Evolutionary conservation across 2,888 invertebrate genomes (phyloP).

Genomic region (Catotricha subobsoleta): DNA sequence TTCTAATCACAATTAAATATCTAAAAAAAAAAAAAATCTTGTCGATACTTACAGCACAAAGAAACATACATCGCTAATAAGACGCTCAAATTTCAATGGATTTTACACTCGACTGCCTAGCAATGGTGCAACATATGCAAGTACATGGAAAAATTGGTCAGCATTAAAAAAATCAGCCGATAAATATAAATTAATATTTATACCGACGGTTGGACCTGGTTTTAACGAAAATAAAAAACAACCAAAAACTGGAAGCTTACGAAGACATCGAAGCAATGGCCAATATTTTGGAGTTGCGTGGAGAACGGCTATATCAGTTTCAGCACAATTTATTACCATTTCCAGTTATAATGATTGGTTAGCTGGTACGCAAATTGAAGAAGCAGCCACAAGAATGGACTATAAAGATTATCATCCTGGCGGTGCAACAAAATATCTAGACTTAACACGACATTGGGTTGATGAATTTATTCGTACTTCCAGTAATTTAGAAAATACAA

Average conservation of each 20-base stretch:
- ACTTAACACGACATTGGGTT: conserved; percentile 42
- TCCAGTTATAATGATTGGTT: conserved; percentile 62
- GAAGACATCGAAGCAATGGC: conserved; percentile 26
- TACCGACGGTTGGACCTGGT: conserved; percentile 52
- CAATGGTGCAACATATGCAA: conserved; percentile 44
- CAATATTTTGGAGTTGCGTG: conserved; percentile 45
- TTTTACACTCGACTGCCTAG: conserved; percentile 48
- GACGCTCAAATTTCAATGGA: conserved; percentile 36
- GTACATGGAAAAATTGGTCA: conserved; percentile 41
- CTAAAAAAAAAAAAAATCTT: too few species aligned
- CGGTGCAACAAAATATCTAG: conserved; percentile 40
- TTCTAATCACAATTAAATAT: too few species aligned
- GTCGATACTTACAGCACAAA: conserved; percentile 19
- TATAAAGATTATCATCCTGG: conserved; percentile 41
- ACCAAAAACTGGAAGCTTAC: conserved; percentile 24
- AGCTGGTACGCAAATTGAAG: conserved; percentile 57
- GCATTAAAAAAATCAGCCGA: conserved; percentile 35
- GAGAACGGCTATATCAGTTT: conserved; percentile 37
- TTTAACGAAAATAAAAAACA: conserved; percentile 44
- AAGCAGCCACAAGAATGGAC: conserved; percentile 29
- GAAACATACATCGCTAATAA: conserved; percentile 33
- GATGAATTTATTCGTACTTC: conserved; percentile 32
- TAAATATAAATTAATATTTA: conserved; percentile 40
- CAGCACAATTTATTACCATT: conserved; percentile 39
- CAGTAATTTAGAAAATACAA: conserved; percentile 13